Evolutionary conservation across 1,140 invertebrate species (phyloP).

Genomic region (Plectrocnemia conspersa): DNA sequence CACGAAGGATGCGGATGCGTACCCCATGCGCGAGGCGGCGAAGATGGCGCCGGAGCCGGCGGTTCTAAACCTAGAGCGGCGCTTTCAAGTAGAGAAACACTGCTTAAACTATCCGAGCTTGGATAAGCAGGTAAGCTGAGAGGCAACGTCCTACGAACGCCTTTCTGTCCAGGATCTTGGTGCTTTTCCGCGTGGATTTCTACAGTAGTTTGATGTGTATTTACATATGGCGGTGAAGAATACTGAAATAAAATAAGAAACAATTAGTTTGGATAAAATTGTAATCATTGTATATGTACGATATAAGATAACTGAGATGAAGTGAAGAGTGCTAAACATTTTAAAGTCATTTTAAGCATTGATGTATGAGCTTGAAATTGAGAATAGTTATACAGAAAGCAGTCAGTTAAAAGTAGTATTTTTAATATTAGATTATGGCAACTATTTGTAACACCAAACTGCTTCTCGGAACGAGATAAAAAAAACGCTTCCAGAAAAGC

Average conservation of each 20-base stretch:
- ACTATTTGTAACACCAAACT: no score
- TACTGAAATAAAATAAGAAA: constrained; percentile 19
- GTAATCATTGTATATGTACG: no score
- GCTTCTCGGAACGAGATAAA: no score
- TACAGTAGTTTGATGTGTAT: constrained; percentile 55
- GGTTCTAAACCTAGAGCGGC: constrained; percentile 46
- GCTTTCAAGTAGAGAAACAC: constrained; percentile 52
- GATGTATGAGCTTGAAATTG: no score
- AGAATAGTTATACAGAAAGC: no score
- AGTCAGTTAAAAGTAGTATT: no score
- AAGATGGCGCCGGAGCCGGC: constrained; percentile 55
- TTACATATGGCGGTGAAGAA: constrained; percentile 41
- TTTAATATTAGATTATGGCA: no score
- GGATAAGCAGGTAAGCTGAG: constrained; percentile 57
- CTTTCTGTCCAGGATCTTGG: constrained; percentile 35
- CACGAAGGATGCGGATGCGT: constrained; percentile 50
- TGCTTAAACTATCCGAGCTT: constrained; percentile 54
- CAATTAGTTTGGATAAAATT: no score
- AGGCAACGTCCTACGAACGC: constrained; percentile 36
- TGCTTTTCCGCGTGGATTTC: constrained; percentile 57
- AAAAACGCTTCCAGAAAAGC: no score
- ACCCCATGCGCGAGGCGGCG: constrained; percentile 43
- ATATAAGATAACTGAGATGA: no score
- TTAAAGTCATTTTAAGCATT: no score
- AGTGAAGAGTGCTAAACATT: no score